Evolutionary conservation across 1,140 invertebrate species (phyloP).

Genomic region (Drosophila sucinea): DNA sequence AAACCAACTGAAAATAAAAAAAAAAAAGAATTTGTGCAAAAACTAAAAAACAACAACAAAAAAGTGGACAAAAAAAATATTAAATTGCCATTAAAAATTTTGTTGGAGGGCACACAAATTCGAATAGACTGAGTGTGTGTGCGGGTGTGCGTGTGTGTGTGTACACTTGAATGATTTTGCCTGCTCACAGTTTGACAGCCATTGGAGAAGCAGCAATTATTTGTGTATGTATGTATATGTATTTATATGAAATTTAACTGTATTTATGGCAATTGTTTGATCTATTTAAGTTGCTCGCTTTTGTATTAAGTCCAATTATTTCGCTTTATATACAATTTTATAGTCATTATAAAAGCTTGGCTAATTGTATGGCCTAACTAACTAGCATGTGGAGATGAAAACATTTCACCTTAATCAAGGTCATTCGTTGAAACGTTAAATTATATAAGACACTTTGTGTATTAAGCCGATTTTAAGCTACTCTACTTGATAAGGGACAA

Average conservation of each 20-base stretch:
- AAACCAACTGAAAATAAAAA: conserved; percentile 72
- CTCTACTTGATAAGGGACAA: background rate
- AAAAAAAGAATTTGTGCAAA: conserved; percentile 60
- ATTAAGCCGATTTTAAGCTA: background rate
- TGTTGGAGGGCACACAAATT: conserved; percentile 59
- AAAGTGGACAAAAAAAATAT: conserved; percentile 40
- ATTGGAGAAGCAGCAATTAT: conserved; percentile 45
- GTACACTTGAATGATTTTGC: conserved; percentile 48
- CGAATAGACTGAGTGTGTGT: conserved; percentile 25
- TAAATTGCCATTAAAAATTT: conserved; percentile 73
- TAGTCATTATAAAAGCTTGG: conserved; percentile 22
- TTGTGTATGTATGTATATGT: conserved; percentile 34
- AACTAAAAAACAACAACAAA: conserved; percentile 21
- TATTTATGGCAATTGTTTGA: conserved; percentile 33
- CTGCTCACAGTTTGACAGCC: conserved; percentile 43
- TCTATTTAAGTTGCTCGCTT: conserved; percentile 21
- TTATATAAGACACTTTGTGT: background rate
- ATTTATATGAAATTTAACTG: conserved; percentile 44
- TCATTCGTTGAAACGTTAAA: conserved; percentile 31
- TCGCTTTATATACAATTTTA: conserved; percentile 66
- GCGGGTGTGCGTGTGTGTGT: conserved; percentile 42
- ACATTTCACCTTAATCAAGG: conserved; percentile 67
- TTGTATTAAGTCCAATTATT: conserved; percentile 60
- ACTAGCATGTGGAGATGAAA: conserved; percentile 12
- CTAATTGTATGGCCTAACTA: conserved; percentile 21